Conservation (phyloP, 2,888 invertebrate species). For the Hirtodrosophila trivittata region DNA sequence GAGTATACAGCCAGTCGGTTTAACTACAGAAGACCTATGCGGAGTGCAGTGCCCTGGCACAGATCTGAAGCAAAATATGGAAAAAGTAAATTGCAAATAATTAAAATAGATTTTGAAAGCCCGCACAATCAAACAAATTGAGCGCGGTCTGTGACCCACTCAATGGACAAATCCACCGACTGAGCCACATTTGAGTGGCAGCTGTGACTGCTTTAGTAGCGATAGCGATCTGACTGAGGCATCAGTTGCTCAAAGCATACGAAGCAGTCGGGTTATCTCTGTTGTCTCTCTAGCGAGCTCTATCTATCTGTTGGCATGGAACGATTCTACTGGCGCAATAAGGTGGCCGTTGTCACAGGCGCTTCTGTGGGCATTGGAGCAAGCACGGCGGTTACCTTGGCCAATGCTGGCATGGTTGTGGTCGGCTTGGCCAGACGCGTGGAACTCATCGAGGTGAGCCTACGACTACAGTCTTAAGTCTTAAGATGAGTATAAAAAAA, state of each 20-base stretch:
- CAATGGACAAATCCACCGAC: slow-evolving; percentile 40
- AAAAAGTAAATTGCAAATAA: slow-evolving; percentile 63
- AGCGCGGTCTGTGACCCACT: slow-evolving; percentile 38
- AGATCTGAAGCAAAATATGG: slow-evolving; percentile 27
- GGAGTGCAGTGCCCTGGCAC: slow-evolving; percentile 27
- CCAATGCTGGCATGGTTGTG: slow-evolving; percentile 84
- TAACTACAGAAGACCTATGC: no score
- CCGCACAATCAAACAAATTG: slow-evolving; percentile 38
- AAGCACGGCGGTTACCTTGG: slow-evolving; percentile 81
- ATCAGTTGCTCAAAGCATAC: slow-evolving; percentile 62
- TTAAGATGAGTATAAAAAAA: background rate
- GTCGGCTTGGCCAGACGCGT: slow-evolving; percentile 85
- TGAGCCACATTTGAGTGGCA: slow-evolving; percentile 7
- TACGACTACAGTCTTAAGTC: no score
- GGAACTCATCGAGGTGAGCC: slow-evolving; percentile 84
- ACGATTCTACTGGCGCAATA: slow-evolving; percentile 73
- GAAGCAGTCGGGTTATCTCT: slow-evolving; percentile 62
- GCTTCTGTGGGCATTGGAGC: slow-evolving; percentile 85
- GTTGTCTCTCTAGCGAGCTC: background rate
- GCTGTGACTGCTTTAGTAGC: slow-evolving; percentile 19
- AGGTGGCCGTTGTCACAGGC: slow-evolving; percentile 84
- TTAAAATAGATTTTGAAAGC: slow-evolving; percentile 47
- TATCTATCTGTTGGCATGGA: no score
- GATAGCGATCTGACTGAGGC: slow-evolving; percentile 15
- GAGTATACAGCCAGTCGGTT: no score